Evolutionary conservation across 2,888 invertebrate genomes (phyloP).

Genomic region (Conomelus anceps): DNA sequence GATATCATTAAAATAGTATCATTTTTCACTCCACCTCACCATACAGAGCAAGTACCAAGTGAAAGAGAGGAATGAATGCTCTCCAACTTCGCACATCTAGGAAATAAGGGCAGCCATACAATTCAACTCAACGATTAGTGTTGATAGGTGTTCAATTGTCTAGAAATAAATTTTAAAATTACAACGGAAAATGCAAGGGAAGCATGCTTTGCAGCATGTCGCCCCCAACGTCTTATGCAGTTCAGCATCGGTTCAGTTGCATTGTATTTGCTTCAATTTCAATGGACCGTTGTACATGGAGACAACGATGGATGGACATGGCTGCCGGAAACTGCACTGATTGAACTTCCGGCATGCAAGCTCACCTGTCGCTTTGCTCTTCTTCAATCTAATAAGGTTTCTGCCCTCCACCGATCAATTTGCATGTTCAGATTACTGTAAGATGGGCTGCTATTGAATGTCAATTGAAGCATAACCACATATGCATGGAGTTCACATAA

Average conservation of each 20-base stretch:
- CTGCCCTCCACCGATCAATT: neutral
- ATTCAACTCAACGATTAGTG: neutral
- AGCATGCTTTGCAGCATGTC: neutral
- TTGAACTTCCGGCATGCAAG: neutral
- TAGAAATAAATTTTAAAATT: neutral
- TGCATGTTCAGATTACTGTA: neutral
- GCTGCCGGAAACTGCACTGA: neutral
- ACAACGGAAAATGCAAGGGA: neutral
- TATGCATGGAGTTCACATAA: neutral
- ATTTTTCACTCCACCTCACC: no score
- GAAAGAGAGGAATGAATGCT: no score
- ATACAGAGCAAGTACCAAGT: no score
- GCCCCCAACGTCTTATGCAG: neutral
- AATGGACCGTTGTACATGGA: neutral
- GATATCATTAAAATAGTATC: no score
- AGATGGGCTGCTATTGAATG: neutral
- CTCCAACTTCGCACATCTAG: neutral
- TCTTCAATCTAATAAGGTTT: neutral
- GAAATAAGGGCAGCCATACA: neutral
- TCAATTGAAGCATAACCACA: neutral
- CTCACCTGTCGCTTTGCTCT: neutral
- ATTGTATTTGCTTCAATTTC: neutral
- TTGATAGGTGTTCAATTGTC: neutral
- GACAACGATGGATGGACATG: no score
- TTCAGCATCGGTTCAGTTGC: neutral